Base-by-base conservation (phyloP, 2,888 invertebrate species). In the Caenorhabditis doughertyi region DNA sequence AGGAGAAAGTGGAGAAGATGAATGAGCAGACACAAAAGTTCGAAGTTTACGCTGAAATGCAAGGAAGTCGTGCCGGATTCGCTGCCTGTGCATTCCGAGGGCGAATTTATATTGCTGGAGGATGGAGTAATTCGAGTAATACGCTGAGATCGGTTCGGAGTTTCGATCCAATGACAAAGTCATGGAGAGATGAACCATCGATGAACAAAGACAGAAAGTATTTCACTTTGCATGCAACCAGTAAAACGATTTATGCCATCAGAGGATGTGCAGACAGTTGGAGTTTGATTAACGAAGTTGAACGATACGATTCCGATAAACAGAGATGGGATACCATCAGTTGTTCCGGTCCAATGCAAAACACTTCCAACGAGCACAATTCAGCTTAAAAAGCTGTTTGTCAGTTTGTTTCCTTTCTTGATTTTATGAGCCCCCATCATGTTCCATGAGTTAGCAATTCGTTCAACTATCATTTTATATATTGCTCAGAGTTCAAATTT, bases 181-280 rank as follows among this genome's bases (percentile, higher is more conserved):
- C 25, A 21, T 83, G 83, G 83, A 32, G 80, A 27, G 83, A 83
- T n/a, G 83, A 83, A 27, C 53, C 72, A 42, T 71, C 83, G 42
- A n/a, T 83, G 72, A 71, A 44, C 35, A 70, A 74, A 13, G 76
- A 76, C 27, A 32, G 83, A 13, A 83, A 83, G 47, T 83, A 83
- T 29, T 72, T 83, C 18, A 76, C 76, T 3, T 55, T 83, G 25
- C 83, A 83, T 29, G 62, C 83, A 3, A 83, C 79, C 5, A 64
- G 32, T 18, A 79, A 74, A 39, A 51, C 70, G 1, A 42, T 83
- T 3, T 83, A 77, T 29, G 83, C 83, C 2, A 65, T 83, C 18
- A 62, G 83, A 7, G 83, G 83, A 32, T 83, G 83, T 42, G 83
- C 83, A 18, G 83, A 83, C 44, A 79, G 62, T 60, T 83, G 83